Base-by-base conservation (phyloP, 2,888 invertebrate species). In the Drosophila greeni region DNA sequence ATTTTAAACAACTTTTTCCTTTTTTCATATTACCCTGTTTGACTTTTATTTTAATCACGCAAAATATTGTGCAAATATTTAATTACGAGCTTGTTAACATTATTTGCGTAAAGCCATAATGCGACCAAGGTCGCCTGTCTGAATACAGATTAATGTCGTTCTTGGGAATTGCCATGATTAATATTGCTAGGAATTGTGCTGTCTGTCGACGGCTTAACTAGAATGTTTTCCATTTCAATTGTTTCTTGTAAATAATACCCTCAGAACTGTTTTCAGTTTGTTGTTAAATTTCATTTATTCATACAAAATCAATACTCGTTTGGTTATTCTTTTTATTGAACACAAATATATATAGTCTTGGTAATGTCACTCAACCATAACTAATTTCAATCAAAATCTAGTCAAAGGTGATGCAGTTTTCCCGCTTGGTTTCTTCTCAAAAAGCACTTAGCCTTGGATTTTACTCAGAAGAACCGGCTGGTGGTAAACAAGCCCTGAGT, bases 81-180 rank as follows among this genome's bases (percentile, higher is more conserved):
- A 76, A 82, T 79, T 82, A 73, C 74, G 82, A 42, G 79, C 82
- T 76, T 82, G 79, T 82, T 82, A 79, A 82, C 79, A 82, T 74
- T 82, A 73, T 79, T 82, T 82, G 70, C 40, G 70, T 60, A 31
- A 56, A 48, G 47, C 65, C 70, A 68, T 75, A 75, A 76, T 73
- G 66, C 36, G 58, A 59, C 66, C 72, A 42, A 45, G 29, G 47
- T 7, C 36, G 39, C n/a, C 16, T 75, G 52, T 52, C 51, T 51
- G 48, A 43, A 48, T 64, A 58, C 57, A 56, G 56, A 77, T 66
- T 70, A 64, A 61, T 31, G 60, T 39, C 26, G 23, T 31, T 33
- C 43, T 3, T 26, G 49, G 60, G 49, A 49, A 43, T 37, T 48
- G 18, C 5, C 20, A 34, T 45, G 26, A 40, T 47, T 40, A 48